Percentiles rank a stretch among this genome's conserved stretches.
Conservation (phyloP, 1,140 invertebrate genomes). For the Rhagoletis zephyria region DNA sequence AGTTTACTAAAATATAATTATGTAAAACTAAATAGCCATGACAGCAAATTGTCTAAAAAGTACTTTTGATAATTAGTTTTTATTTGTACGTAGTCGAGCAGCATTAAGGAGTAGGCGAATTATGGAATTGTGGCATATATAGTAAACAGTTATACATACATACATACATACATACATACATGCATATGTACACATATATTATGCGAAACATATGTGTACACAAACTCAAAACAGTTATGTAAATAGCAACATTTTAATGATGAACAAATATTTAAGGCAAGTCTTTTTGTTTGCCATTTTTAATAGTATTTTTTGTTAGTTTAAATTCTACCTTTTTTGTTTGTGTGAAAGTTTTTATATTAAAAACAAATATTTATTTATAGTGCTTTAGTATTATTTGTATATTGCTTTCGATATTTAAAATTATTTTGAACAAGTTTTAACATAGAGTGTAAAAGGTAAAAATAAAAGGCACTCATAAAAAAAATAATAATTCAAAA, state of each 20-base stretch:
- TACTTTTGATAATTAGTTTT: not conserved
- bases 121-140: constrained; percentile 24
- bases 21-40: constrained; percentile 12
- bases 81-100: not conserved
- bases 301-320: not conserved
- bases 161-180: constrained; percentile 36
- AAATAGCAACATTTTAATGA: not conserved
- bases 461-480: not conserved
- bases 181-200: not conserved
- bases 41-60: not conserved
- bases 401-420: not conserved
- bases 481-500: not conserved
- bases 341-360: not conserved
- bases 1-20: not conserved
- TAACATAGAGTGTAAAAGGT: not conserved
- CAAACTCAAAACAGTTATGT: not conserved
- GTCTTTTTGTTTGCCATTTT: not conserved
- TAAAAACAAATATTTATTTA: constrained; percentile 42
- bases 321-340: not conserved
- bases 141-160: not conserved
- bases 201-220: too few species aligned
- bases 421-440: not conserved
- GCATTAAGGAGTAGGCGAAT: not conserved
- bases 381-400: constrained; percentile 25
- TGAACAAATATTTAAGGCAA: constrained; percentile 18